Percentiles rank a stretch among this genome's conserved stretches.
These are phyloP conservation scores for Gila robusta DNA, from an alignment of 2,797 vertebrate species.

Conservation along the genomic window DNA sequence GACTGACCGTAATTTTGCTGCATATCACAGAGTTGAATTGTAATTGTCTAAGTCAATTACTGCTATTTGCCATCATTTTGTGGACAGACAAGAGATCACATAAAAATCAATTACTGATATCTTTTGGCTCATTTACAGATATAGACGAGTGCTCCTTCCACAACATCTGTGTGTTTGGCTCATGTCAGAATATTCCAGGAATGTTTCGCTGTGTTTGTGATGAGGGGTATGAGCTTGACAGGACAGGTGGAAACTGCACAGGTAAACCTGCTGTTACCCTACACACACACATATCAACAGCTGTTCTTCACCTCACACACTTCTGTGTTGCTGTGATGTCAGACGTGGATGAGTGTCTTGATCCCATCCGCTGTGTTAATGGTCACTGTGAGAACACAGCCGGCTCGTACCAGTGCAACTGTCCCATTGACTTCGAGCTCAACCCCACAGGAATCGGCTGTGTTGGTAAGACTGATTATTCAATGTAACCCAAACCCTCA, in stretches of 20 bases:
- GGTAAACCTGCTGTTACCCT: conserved; percentile 67
- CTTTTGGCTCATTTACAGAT: conserved; percentile 69
- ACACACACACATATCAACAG: background rate
- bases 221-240: conserved; percentile 85
- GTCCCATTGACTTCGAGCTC: conserved; percentile 67
- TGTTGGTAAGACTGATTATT: conserved; percentile 60
- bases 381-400: conserved; percentile 68
- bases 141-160: conserved; percentile 85
- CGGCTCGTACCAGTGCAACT: conserved; percentile 69
- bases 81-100: background rate
- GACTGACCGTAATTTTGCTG: background rate
- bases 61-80: background rate
- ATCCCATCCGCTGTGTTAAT: conserved; percentile 69
- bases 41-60: background rate
- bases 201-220: conserved; percentile 86
- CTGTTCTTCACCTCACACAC: background rate
- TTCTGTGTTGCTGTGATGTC: background rate
- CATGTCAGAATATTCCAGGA: conserved; percentile 85
- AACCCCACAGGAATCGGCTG: conserved; percentile 70
- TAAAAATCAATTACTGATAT: background rate
- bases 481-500: background rate
- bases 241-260: conserved; percentile 85
- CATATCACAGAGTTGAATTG: background rate
- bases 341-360: conserved; percentile 71
- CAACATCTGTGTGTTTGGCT: conserved; percentile 87